Base-by-base conservation (phyloP, 2,888 invertebrate genomes). In the Synanthedon myopaeformis region DNA sequence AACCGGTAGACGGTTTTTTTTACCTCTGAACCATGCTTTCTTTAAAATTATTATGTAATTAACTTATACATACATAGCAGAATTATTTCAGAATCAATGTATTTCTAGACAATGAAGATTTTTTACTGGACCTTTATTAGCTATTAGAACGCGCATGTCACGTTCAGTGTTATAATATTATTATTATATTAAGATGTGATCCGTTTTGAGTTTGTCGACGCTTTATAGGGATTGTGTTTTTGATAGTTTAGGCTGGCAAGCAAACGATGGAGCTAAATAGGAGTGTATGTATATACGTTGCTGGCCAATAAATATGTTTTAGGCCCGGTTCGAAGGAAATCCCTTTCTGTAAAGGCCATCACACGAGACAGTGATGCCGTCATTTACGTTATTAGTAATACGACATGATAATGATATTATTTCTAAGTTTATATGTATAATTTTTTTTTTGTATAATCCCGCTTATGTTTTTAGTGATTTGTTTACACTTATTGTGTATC, bases 241-340 rank as follows among this genome's bases (percentile, higher is more conserved):
- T 13, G 19, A 17, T 49, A 49, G 49, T 14, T 12, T 12, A 17
- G 49, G 49, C 23, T 49, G 49, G 19, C 49, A 12, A 19, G 11
- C 8, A 49, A 65, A 66, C 62, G 67, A 66, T 65, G 65, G 72
- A 66, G 70, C 67, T 61, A 63, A 60, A 23, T 67, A 73, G 68
- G 69, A 69, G 67, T 68, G 35, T 35, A 35, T 35, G 2, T 73
- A 67, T 67, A 70, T 72, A 70, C 5, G 74, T 71, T 70, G 75
- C 74, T 74, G 87, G 88, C 88, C 88, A 82, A 76, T 76, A 74
- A 82, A 88, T 88, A 88, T 88, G 87, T 88, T 88, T 86, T 83
- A 79, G 87, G 88, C 83, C 86, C 78, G 78, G 77, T 78, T 79
- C 74, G 74, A 80, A 80, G 77, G 77, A 77, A 72, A 64, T 64